These are phyloP conservation scores for Whitmania pigra DNA, from an alignment of 1,140 invertebrate species.

Conservation along the genomic window DNA sequence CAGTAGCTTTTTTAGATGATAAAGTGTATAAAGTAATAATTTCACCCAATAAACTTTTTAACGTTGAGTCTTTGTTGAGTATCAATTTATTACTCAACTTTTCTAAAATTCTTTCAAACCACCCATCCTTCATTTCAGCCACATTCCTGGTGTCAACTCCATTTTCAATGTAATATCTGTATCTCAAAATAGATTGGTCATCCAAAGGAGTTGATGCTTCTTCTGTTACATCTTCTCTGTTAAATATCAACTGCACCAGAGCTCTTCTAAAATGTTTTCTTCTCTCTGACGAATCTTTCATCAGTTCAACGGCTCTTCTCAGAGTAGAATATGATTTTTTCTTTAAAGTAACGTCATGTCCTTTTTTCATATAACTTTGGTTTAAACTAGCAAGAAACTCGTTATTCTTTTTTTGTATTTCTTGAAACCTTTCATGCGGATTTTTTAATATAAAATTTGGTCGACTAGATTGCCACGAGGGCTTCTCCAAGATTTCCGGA, in stretches of 20 bases:
- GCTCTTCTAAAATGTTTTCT: neutral
- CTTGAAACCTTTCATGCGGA: too few species aligned
- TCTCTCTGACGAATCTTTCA: constrained; percentile 6
- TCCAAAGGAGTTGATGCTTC: neutral
- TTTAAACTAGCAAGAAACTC: too few species aligned
- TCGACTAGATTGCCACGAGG: too few species aligned
- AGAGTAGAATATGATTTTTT: neutral
- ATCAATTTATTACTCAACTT: constrained; percentile 39
- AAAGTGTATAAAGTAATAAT: constrained; percentile 29
- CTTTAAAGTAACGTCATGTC: neutral
- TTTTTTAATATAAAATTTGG: too few species aligned
- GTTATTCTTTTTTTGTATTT: too few species aligned
- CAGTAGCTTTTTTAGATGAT: constrained; percentile 28
- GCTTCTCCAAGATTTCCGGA: too few species aligned
- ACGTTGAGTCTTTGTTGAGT: constrained; percentile 28
- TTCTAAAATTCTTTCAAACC: constrained; percentile 47
- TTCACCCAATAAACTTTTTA: constrained; percentile 44
- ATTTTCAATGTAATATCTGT: constrained; percentile 77
- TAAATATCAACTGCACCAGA: neutral
- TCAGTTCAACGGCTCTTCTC: constrained; percentile 14
- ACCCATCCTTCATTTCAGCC: constrained; percentile 54
- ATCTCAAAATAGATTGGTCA: constrained; percentile 44
- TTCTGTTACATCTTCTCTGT: neutral
- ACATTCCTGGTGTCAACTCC: constrained; percentile 75
- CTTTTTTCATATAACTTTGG: too few species aligned